Evolutionary conservation across 30 jellyfish, hydroid and myxozoan genomes (phyloP).

Genomic region (Mastigias papua): DNA sequence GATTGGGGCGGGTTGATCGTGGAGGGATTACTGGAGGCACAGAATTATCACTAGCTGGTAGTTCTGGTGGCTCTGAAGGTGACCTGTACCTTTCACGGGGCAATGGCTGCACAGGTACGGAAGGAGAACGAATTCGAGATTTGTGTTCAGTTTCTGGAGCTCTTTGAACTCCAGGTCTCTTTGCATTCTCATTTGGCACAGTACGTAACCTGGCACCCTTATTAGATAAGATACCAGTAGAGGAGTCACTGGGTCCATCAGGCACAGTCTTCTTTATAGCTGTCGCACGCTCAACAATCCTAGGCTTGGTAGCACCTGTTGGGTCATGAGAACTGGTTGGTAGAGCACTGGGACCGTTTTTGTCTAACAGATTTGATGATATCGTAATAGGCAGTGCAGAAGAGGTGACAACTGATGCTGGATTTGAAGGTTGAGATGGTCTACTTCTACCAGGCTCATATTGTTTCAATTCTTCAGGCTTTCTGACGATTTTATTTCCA

Average conservation of each 20-base stretch:
- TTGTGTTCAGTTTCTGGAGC: slow-evolving; percentile 25
- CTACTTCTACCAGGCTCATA: neutral
- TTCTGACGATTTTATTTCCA: neutral
- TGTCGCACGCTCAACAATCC: slow-evolving; percentile 30
- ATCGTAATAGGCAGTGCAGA: neutral
- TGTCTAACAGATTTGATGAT: neutral
- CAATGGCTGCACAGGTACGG: slow-evolving; percentile 22
- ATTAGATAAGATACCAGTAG: neutral
- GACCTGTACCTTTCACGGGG: slow-evolving; percentile 23
- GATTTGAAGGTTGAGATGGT: neutral
- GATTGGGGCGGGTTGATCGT: slow-evolving; percentile 43
- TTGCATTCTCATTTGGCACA: neutral
- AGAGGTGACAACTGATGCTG: neutral
- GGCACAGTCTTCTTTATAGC: slow-evolving; percentile 41
- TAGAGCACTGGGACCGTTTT: neutral
- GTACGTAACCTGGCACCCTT: slow-evolving; percentile 19
- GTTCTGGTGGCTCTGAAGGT: slow-evolving; percentile 46
- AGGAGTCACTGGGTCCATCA: neutral
- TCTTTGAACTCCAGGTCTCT: slow-evolving; percentile 5
- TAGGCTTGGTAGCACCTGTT: slow-evolving; percentile 49
- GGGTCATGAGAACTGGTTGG: slow-evolving; percentile 23
- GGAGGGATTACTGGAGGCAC: slow-evolving; percentile 65
- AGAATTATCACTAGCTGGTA: neutral
- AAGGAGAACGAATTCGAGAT: slow-evolving; percentile 20
- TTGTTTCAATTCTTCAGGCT: neutral